Conservation (phyloP, 2,888 invertebrate genomes). For the Keiferia lycopersicella region DNA sequence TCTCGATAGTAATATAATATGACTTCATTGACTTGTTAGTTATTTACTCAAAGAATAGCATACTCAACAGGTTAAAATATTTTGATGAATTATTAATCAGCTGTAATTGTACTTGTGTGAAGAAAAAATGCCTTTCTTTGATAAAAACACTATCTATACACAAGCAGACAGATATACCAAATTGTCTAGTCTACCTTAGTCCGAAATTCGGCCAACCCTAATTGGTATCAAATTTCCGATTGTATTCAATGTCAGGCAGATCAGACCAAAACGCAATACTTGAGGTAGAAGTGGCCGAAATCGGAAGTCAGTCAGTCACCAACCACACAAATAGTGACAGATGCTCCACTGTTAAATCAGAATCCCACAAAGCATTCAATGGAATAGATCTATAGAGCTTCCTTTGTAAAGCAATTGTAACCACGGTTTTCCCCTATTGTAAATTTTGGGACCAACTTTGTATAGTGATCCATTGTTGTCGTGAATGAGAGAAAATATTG, state of each 20-base stretch:
- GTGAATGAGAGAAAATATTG: slow-evolving; percentile 5
- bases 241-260: not conserved
- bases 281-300: not conserved
- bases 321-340: slow-evolving; percentile 53
- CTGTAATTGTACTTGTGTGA: no score
- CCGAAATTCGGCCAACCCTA: slow-evolving; percentile 5
- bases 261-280: not conserved
- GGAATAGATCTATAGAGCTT: slow-evolving; percentile 2
- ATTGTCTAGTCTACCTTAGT: not conserved
- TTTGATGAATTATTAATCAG: no score
- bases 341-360: slow-evolving; percentile 57
- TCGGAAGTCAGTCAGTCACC: slow-evolving; percentile 43
- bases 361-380: slow-evolving; percentile 40
- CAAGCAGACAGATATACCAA: no score
- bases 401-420: slow-evolving; percentile 18
- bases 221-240: slow-evolving; percentile 11
- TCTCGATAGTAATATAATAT: not conserved
- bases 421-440: slow-evolving; percentile 41
- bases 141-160: no score
- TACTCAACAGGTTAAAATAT: slow-evolving; percentile 3
- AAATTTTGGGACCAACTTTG: slow-evolving; percentile 28
- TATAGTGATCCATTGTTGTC: slow-evolving; percentile 7
- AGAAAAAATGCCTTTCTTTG: no score
- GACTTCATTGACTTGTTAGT: not conserved
- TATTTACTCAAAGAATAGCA: not conserved